A percentile compares a stretch with the other conserved stretches of the same genome.
Evolutionary conservation across 2,888 invertebrate species (phyloP).

Genomic region (Caenorhabditis becei): DNA sequence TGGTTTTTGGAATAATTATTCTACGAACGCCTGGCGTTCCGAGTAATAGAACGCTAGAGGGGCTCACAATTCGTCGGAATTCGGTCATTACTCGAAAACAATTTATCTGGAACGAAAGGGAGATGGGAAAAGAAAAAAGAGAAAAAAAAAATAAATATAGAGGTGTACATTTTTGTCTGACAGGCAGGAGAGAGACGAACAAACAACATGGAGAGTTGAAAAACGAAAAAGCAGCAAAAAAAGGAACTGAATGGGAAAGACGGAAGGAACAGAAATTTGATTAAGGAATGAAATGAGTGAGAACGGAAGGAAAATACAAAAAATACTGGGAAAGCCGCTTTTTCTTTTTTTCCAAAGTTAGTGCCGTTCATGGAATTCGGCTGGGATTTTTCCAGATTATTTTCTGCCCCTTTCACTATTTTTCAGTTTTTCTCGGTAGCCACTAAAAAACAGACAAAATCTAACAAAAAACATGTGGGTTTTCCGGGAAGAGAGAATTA

Average conservation of each 20-base stretch:
- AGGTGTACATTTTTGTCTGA: background rate
- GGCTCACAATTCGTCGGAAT: slow-evolving; percentile 1
- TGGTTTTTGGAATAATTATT: slow-evolving; percentile 15
- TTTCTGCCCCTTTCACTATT: background rate
- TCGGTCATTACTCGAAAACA: slow-evolving; percentile 10
- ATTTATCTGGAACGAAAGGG: background rate
- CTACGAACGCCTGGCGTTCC: background rate
- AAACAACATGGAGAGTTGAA: slow-evolving; percentile 1
- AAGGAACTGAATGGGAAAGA: too few relatives aligned
- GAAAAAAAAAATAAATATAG: slow-evolving; percentile 1
- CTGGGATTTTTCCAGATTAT: slow-evolving; percentile 8
- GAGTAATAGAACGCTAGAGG: background rate
- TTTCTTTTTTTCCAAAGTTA: slow-evolving; percentile 4
- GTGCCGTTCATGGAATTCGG: background rate
- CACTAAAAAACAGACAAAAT: background rate
- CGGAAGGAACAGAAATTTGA: background rate
- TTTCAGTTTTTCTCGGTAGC: background rate
- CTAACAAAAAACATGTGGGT: background rate
- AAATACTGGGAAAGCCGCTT: background rate
- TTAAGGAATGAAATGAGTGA: background rate
- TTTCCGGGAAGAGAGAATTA: background rate
- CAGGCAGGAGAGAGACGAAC: background rate
- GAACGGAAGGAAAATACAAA: background rate
- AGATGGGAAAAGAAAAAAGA: background rate
- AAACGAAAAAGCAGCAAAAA: background rate